Evolutionary conservation across 2,113 vertebrate species (phyloP), one percentile per base, ranked within the genome.

Genomic region (Periophthalmus modestus): DNA sequence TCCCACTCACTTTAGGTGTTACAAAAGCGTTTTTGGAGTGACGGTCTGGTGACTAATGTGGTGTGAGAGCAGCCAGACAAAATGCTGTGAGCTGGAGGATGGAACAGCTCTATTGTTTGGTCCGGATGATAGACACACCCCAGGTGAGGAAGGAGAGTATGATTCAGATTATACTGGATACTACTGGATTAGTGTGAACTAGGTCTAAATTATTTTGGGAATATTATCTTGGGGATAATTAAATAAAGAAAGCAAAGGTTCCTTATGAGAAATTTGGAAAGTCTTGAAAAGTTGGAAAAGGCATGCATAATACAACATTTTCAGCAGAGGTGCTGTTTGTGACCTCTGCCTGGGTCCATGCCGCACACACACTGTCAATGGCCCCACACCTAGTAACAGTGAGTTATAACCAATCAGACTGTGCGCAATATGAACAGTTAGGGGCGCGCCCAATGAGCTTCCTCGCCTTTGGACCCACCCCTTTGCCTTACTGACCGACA

Each of bases 371-470:
- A 70, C 63, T 67, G 63, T 48, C 58, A 62, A 57, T 85, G 68
- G 83, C 65, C 78, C 33, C 75, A 76, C 19, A 85, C 84, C 80
- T 63, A 80, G 83, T 81, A 87, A 88, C 80, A 79, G 71, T 65
- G 36, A 16, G 57, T 10, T 36, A 7, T 73, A n/a, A 79, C 90
- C 89, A 93, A 93, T 91, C 80, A 89, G 11, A 83, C 13, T 47
- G 47, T 21, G 57, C 59, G 78, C 83, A 82, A 81, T 75, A 83
- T 69, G 82, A 80, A 73, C 74, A 52, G 72, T 79, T 71, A 77
- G 89, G 89, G 93, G 93, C 86, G 91, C 89, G 93, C 93, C 93
- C 93, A 94, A 94, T 94, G 85, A 81, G 14, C 13, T 70, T 62
- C 50, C 69, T 85, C 2, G 24, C 15, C 74, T 70, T 14, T 28